Base-by-base conservation (phyloP, 2,797 vertebrate genomes). In the Miichthys miiuy region DNA sequence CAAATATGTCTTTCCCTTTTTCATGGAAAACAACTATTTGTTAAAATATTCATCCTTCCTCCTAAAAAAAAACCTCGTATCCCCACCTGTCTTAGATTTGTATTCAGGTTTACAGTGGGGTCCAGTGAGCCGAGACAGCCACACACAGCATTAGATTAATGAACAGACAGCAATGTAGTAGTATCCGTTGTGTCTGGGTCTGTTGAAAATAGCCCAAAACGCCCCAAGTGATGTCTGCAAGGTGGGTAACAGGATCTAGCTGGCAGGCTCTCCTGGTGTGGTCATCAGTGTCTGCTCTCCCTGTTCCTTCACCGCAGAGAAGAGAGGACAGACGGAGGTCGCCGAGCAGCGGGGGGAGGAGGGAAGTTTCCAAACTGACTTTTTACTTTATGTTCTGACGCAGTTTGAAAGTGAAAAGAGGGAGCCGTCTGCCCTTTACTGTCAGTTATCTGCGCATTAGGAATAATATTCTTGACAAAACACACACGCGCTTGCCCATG, bases 201-300 rank as follows among this genome's bases (percentile, higher is more conserved):
- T 47, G 86, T 73, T 89, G 56, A 88, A 91, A 92, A 91, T 87
- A 90, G 80, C 75, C 82, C 72, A 72, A 73, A 88, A 88, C 72
- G 83, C 75, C 85, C 62, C 67, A 12, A 77, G 71, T 69, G 83
- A 69, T 61, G 75, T 80, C 86, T 83, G 77, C 56, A 41, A 74
- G 82, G 68, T 42, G 63, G 76, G 87, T 85, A 87, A 90, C 64
- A 21, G 84, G 80, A 92, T 87, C 82, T 63, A 42, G 67, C 81
- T 78, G 87, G 81, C 84, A 72, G 78, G 47, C 83, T 84, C 71
- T 81, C 63, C 74, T 70, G 77, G 72, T 88, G 75, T 85, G 72
- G 79, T 81, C 85, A 83, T 81, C 81, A 70, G 51, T 79, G 78
- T 72, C 88, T 61, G 79, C 58, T 76, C 63, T 67, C 52, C n/a